Conservation (phyloP, 2,113 vertebrate genomes). For the Balaenoptera acutorostrata region DNA sequence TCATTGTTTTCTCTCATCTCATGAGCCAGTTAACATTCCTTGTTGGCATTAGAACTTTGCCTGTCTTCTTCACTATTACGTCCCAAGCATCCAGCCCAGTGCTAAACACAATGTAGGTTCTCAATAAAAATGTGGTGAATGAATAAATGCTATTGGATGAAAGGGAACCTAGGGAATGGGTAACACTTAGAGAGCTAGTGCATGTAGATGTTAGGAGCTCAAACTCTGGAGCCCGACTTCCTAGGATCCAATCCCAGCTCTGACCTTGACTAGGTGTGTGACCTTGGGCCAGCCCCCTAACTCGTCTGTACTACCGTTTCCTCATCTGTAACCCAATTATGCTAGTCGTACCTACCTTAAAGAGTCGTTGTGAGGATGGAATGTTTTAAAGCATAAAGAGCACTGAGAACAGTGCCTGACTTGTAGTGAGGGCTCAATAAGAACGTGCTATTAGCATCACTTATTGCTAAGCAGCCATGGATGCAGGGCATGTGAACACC, state of each 20-base stretch:
- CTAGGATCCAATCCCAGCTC: background rate
- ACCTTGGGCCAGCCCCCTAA: background rate
- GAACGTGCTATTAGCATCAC: background rate
- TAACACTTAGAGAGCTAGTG: background rate
- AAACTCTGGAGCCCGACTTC: background rate
- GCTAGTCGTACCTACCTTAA: background rate
- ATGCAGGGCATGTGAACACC: background rate
- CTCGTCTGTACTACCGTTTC: background rate
- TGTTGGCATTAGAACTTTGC: background rate
- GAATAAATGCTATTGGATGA: background rate
- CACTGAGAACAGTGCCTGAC: background rate
- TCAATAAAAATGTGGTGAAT: background rate
- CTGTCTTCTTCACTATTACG: background rate
- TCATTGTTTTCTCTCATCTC: background rate
- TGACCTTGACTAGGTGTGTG: background rate
- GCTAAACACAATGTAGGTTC: background rate
- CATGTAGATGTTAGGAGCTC: background rate
- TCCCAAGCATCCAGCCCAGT: background rate
- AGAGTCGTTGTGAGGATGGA: background rate
- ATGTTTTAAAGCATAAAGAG: background rate
- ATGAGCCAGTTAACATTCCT: background rate
- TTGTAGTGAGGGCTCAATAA: background rate
- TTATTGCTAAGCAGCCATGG: background rate
- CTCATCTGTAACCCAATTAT: background rate
- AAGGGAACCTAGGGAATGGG: background rate